A percentile compares a stretch with the other conserved stretches of the same genome.
phyloP scores from a whole-genome alignment of 1,140 invertebrate genomes.

The Trichonephila clavipes region DNA sequence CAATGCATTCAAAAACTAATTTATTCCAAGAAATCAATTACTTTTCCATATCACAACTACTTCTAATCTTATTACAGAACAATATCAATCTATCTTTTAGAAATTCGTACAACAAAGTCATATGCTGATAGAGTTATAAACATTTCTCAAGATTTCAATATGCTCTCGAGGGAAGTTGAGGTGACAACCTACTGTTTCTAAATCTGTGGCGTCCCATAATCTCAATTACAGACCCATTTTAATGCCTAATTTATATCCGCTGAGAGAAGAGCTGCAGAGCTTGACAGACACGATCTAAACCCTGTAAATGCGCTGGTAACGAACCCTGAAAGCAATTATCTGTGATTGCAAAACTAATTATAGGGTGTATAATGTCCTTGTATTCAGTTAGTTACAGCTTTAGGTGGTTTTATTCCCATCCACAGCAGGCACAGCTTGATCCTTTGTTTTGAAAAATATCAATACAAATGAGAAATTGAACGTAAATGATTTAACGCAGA shows the following conservation, averaged over 20 bases:
- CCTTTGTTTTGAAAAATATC: neutral
- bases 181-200: neutral
- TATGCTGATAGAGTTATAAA: neutral
- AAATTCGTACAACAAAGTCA: too few species aligned
- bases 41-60: too few species aligned
- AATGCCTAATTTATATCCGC: neutral
- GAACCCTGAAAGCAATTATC: conserved; percentile 62
- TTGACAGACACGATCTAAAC: conserved; percentile 16
- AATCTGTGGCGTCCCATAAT: conserved; percentile 22
- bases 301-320: conserved; percentile 27
- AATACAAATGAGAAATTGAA: neutral
- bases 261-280: neutral
- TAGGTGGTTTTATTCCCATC: conserved; percentile 2
- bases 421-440: neutral
- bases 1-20: too few species aligned
- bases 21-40: too few species aligned
- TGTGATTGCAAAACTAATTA: conserved; percentile 60
- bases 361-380: conserved; percentile 33
- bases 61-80: too few species aligned
- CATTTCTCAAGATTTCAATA: neutral
- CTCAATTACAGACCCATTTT: conserved; percentile 14
- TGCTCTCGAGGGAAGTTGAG: neutral
- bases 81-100: too few species aligned
- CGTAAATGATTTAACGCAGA: too few species aligned
- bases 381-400: conserved; percentile 32